A percentile compares a stretch with the other conserved stretches of the same genome.
These are phyloP conservation scores for Hylyphantes graminicola DNA, from an alignment of 1,140 invertebrate species.

Conservation along the genomic window DNA sequence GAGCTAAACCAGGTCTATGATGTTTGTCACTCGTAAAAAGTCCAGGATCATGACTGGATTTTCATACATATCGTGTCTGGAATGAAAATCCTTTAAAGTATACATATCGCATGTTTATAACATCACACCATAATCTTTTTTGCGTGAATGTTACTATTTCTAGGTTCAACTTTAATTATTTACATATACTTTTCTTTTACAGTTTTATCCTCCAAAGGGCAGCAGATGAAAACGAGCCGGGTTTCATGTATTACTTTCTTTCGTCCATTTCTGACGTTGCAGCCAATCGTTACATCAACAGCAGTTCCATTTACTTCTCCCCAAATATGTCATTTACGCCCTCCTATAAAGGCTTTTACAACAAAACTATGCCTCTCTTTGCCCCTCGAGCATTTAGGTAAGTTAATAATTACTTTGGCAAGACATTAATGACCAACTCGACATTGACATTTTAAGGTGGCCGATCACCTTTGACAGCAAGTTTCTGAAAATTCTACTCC, in stretches of 20 bases:
- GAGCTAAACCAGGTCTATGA: too few relatives aligned
- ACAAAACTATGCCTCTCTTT: constrained; percentile 95
- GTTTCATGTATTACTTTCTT: constrained; percentile 98
- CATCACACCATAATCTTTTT: too few relatives aligned
- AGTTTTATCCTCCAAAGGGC: constrained; percentile 91
- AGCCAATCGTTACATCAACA: constrained; percentile 91
- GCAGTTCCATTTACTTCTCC: constrained; percentile 93
- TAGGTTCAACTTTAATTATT: neutral
- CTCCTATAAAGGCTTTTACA: constrained; percentile 95
- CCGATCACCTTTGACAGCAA: too few relatives aligned
- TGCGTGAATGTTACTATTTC: neutral
- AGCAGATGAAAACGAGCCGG: constrained; percentile 91
- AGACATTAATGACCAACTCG: too few relatives aligned
- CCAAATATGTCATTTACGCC: constrained; percentile 94
- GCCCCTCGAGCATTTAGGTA: constrained; percentile 87
- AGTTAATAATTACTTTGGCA: neutral
- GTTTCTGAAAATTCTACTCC: too few relatives aligned
- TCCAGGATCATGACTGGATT: too few relatives aligned
- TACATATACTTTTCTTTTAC: neutral
- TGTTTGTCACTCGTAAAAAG: too few relatives aligned
- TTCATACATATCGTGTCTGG: too few relatives aligned
- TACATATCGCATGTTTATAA: too few relatives aligned
- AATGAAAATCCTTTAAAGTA: too few relatives aligned
- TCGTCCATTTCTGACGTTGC: constrained; percentile 95
- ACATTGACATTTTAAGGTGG: neutral